A percentile compares a stretch with the other conserved stretches of the same genome.
Evolutionary conservation across 2,888 invertebrate genomes (phyloP).

Genomic region (Nymphalis polychloros): DNA sequence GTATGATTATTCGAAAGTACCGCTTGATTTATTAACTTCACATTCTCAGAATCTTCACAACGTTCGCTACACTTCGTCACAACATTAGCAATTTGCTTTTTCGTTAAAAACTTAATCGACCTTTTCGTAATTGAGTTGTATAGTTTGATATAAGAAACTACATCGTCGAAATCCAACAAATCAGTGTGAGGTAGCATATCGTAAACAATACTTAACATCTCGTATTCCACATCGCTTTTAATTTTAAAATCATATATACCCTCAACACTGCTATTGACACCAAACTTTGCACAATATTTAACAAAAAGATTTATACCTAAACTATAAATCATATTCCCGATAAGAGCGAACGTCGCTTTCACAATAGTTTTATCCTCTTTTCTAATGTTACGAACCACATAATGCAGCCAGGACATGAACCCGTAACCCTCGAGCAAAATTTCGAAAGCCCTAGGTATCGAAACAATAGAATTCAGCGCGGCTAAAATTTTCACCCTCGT

Average conservation of each 20-base stretch:
- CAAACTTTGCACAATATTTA: constrained; percentile 50
- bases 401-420: constrained; percentile 86
- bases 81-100: constrained; percentile 58
- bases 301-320: constrained; percentile 55
- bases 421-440: constrained; percentile 86
- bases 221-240: constrained; percentile 66
- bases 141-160: constrained; percentile 52
- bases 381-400: constrained; percentile 52
- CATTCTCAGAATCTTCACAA: constrained; percentile 49
- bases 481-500: constrained; percentile 85
- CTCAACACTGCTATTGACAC: constrained; percentile 42
- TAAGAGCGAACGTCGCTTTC: constrained; percentile 50
- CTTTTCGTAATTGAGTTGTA: constrained; percentile 61
- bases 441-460: constrained; percentile 84
- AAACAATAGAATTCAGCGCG: constrained; percentile 83
- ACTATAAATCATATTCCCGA: constrained; percentile 61
- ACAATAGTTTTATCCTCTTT: constrained; percentile 55
- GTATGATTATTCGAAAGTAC: constrained; percentile 52
- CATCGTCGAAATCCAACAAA: constrained; percentile 54
- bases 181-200: constrained; percentile 56
- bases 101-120: constrained; percentile 60
- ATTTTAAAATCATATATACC: constrained; percentile 57
- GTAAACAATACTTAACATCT: constrained; percentile 58
- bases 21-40: constrained; percentile 55
- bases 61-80: constrained; percentile 50